Conservation (phyloP, 1,140 invertebrate genomes). For the Penaeus chinensis region DNA sequence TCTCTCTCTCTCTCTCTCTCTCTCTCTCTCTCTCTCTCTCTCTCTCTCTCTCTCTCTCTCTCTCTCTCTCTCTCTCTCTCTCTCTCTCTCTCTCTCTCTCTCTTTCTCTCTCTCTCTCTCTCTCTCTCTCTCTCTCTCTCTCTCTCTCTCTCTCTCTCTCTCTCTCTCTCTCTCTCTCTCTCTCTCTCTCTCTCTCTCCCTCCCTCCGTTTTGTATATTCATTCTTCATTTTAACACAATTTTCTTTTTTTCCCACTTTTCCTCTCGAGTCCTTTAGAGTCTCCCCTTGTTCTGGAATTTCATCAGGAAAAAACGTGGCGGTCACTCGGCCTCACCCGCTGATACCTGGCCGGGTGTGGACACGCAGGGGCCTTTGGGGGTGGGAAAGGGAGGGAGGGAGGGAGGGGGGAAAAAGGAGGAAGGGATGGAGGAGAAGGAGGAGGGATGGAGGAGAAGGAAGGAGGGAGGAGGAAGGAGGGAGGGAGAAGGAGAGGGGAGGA, state of each 20-base stretch:
- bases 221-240: not conserved
- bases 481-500: not conserved
- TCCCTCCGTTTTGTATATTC: conserved; percentile 6
- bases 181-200: not conserved
- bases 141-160: too few species aligned
- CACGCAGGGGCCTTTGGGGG: not conserved
- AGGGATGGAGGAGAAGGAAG: not conserved
- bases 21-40: conserved; percentile 12
- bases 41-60: not conserved
- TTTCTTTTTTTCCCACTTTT: not conserved
- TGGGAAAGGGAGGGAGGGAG: not conserved
- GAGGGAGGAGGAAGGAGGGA: not conserved
- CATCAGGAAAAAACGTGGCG: too few species aligned
- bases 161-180: too few species aligned
- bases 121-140: not conserved
- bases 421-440: not conserved
- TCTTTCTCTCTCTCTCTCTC: not conserved
- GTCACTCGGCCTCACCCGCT: too few species aligned
- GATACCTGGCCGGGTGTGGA: too few species aligned
- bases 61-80: not conserved
- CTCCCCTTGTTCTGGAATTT: too few species aligned
- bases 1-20: not conserved
- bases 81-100: conserved; percentile 2
- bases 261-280: too few species aligned
- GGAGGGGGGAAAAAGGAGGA: too few species aligned